These are phyloP conservation scores for Callionymus lyra DNA, from an alignment of 2,113 vertebrate species.

Conservation along the genomic window DNA sequence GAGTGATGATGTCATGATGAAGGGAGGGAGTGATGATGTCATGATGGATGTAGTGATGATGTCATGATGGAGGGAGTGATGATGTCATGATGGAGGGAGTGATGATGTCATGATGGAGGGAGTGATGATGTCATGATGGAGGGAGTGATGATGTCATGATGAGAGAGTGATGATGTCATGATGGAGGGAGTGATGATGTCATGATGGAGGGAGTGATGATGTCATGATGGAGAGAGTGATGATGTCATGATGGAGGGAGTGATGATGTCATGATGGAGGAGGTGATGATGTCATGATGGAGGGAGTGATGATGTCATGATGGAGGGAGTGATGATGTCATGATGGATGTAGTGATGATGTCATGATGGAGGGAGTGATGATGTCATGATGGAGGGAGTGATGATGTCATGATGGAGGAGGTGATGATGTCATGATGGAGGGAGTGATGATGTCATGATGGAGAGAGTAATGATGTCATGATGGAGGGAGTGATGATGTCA, in stretches of 20 bases:
- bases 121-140: slow-evolving; percentile 49
- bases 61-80: slow-evolving; percentile 43
- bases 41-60: slow-evolving; percentile 43
- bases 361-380: slow-evolving; percentile 41
- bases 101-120: slow-evolving; percentile 43
- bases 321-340: slow-evolving; percentile 45
- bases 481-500: slow-evolving; percentile 46
- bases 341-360: slow-evolving; percentile 44
- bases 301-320: slow-evolving; percentile 33
- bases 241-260: slow-evolving; percentile 31
- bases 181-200: slow-evolving; percentile 46
- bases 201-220: slow-evolving; percentile 44
- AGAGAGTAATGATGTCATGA: slow-evolving; percentile 46
- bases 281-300: slow-evolving; percentile 49
- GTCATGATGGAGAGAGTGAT: slow-evolving; percentile 43
- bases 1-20: slow-evolving; percentile 32
- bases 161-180: too few relatives aligned
- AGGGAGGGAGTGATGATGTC: slow-evolving; percentile 48
- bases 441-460: slow-evolving; percentile 32
- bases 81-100: slow-evolving; percentile 31
- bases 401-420: slow-evolving; percentile 43
- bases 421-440: slow-evolving; percentile 47
- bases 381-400: slow-evolving; percentile 34
- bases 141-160: slow-evolving; percentile 33
- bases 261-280: slow-evolving; percentile 43